Evolutionary conservation across 2,113 vertebrate genomes (phyloP).

Genomic region (Murina feae): DNA sequence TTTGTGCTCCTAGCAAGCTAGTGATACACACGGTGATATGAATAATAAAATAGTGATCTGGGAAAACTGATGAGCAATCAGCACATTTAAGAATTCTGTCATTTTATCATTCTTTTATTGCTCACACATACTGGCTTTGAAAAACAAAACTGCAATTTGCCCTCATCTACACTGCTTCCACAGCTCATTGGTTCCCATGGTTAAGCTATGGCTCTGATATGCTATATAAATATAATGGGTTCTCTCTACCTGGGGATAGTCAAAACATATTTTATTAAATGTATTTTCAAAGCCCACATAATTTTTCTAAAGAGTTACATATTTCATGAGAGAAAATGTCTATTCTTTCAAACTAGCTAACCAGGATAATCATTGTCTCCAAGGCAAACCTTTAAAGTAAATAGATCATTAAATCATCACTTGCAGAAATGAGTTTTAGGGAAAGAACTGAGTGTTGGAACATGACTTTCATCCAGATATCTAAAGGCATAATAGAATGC

Average conservation of each 20-base stretch:
- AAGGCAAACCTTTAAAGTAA: slow-evolving; percentile 58
- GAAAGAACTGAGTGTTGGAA: slow-evolving; percentile 37
- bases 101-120: background rate
- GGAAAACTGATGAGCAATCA: background rate
- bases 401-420: slow-evolving; percentile 64
- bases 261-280: slow-evolving; percentile 6
- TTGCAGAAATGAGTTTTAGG: slow-evolving; percentile 54
- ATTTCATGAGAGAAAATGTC: slow-evolving; percentile 30
- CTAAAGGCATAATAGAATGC: slow-evolving; percentile 49
- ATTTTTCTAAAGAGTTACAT: slow-evolving; percentile 46
- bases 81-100: background rate
- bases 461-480: slow-evolving; percentile 59
- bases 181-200: background rate
- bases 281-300: background rate
- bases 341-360: slow-evolving; percentile 34
- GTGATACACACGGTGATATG: background rate
- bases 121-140: background rate
- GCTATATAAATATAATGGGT: background rate
- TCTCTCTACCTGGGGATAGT: background rate
- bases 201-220: background rate
- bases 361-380: slow-evolving; percentile 33
- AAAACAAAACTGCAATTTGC: background rate
- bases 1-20: background rate
- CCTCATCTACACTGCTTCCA: background rate
- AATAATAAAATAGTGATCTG: background rate